A percentile compares a stretch with the other conserved stretches of the same genome.
Conservation (phyloP, 2,888 invertebrate species). For the Carcina quercana region DNA sequence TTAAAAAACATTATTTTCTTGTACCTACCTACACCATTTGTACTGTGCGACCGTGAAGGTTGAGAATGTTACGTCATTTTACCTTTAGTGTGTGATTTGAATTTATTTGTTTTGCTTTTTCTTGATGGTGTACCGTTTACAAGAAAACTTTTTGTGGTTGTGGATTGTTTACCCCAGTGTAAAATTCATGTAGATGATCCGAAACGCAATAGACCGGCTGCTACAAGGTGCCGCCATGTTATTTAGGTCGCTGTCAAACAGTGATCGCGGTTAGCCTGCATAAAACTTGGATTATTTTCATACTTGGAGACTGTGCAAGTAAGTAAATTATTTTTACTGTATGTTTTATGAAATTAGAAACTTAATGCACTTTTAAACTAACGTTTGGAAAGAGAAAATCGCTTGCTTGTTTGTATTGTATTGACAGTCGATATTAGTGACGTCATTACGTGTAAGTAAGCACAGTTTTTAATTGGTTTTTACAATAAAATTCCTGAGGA, state of each 20-base stretch:
- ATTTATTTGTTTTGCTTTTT: constrained; percentile 46
- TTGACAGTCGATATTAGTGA: constrained; percentile 70
- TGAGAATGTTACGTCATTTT: constrained; percentile 74
- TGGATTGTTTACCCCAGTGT: constrained; percentile 37
- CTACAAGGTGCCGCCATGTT: constrained; percentile 71
- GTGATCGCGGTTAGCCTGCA: constrained; percentile 50
- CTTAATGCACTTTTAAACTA: no score
- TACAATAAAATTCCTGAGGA: no score
- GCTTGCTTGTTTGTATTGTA: constrained; percentile 63
- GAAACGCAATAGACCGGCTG: constrained; percentile 60
- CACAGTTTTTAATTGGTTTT: background rate
- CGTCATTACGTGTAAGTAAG: constrained; percentile 52
- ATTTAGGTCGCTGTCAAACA: constrained; percentile 69
- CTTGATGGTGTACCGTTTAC: constrained; percentile 43
- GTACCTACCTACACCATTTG: constrained; percentile 40
- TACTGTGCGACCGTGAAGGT: constrained; percentile 73
- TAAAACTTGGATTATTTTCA: constrained; percentile 33
- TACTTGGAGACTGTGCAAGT: constrained; percentile 29
- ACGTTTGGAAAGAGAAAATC: constrained; percentile 15
- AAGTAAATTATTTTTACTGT: constrained; percentile 25
- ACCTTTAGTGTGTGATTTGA: constrained; percentile 60
- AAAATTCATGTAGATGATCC: constrained; percentile 37
- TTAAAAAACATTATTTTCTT: constrained; percentile 34
- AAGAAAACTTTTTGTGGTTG: constrained; percentile 32
- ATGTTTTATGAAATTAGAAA: constrained; percentile 1